A percentile compares a stretch with the other conserved stretches of the same genome.
Conservation (phyloP, 2,888 invertebrate genomes). For the Oligia latruncula region DNA sequence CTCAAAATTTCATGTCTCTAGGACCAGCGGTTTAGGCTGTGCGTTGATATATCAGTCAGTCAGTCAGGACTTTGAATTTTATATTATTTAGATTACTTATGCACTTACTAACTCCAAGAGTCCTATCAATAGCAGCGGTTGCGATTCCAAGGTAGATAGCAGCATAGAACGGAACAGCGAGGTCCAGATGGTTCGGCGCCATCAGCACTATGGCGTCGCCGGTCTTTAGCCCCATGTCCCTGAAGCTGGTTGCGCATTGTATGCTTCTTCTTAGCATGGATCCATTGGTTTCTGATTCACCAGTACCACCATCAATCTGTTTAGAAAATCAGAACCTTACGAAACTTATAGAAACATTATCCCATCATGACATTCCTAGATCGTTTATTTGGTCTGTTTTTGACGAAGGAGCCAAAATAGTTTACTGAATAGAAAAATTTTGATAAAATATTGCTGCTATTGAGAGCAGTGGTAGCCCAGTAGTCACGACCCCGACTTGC, state of each 20-base stretch:
- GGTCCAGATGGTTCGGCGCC: conserved; percentile 82
- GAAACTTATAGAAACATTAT: background rate
- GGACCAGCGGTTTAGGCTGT: too few relatives aligned
- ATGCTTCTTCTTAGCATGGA: conserved; percentile 78
- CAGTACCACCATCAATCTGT: conserved; percentile 83
- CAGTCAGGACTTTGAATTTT: too few relatives aligned
- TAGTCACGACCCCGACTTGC: too few relatives aligned
- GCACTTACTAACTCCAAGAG: conserved; percentile 48
- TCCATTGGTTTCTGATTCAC: conserved; percentile 79
- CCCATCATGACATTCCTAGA: background rate
- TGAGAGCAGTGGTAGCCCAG: too few relatives aligned
- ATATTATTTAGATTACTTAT: too few relatives aligned
- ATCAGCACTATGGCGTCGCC: conserved; percentile 84
- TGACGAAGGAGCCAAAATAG: too few relatives aligned
- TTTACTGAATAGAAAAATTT: too few relatives aligned
- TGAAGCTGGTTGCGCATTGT: conserved; percentile 79
- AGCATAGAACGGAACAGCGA: conserved; percentile 84
- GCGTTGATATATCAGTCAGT: too few relatives aligned
- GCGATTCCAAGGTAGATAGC: conserved; percentile 80
- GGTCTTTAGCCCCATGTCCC: conserved; percentile 74
- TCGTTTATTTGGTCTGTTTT: background rate
- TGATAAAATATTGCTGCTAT: too few relatives aligned
- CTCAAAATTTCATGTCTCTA: too few relatives aligned
- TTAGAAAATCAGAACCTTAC: background rate
- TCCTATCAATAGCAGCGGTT: conserved; percentile 68